phyloP scores from a whole-genome alignment of 1,140 invertebrate species.

The Drosophila sucinea region DNA sequence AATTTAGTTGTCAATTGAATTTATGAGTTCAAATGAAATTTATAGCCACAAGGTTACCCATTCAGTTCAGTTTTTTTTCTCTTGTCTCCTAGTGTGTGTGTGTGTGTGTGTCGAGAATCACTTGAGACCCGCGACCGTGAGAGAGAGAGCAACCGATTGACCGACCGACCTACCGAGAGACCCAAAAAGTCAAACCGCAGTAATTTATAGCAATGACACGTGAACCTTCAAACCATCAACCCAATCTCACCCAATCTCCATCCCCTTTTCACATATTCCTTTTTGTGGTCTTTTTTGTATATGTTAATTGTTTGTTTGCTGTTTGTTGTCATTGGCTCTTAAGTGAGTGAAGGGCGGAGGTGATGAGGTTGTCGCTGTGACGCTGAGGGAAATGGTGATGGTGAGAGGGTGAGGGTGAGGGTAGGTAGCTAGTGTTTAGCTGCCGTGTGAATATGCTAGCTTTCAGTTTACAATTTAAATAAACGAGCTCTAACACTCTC shows the following conservation, averaged over 20 bases:
- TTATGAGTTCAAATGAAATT: conserved; percentile 73
- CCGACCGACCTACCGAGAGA: conserved; percentile 51
- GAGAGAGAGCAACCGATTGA: not conserved
- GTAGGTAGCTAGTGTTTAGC: conserved; percentile 22
- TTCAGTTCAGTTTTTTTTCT: conserved; percentile 12
- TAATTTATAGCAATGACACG: conserved; percentile 78
- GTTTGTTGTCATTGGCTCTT: conserved; percentile 78
- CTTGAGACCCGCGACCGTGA: conserved; percentile 54
- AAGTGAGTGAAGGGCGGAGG: conserved; percentile 37
- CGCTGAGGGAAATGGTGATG: not conserved
- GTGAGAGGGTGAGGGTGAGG: conserved; percentile 35
- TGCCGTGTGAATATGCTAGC: conserved; percentile 75
- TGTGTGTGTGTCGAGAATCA: conserved; percentile 61
- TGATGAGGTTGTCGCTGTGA: not conserved
- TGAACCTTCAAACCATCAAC: conserved; percentile 53
- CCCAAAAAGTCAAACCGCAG: conserved; percentile 68
- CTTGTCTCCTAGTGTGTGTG: too few relatives aligned
- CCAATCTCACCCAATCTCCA: conserved; percentile 35
- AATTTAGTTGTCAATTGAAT: conserved; percentile 83
- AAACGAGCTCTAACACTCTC: conserved; percentile 41
- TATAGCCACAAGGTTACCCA: conserved; percentile 44
- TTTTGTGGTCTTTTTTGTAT: conserved; percentile 13
- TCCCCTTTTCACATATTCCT: not conserved
- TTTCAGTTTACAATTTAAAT: conserved; percentile 56
- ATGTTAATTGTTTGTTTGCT: conserved; percentile 83